phyloP scores from a whole-genome alignment of 2,113 vertebrate species.

The Sisor rabdophorus region DNA sequence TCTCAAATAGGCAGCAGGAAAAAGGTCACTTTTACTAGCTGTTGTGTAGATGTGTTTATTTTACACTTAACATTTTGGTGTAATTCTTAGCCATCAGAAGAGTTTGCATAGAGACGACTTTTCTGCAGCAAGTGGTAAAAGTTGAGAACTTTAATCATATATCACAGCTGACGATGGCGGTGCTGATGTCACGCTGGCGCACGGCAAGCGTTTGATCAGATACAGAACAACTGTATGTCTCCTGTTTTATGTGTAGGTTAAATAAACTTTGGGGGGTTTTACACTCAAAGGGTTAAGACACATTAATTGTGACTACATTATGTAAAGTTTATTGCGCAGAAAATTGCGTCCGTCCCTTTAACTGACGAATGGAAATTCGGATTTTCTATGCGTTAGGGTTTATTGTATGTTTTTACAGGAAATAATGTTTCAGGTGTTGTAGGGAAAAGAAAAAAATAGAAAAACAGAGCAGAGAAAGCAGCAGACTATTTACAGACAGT shows the following conservation, averaged over 20 bases:
- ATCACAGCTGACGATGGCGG: background rate
- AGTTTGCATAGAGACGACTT: slow-evolving; percentile 48
- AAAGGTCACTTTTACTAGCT: slow-evolving; percentile 39
- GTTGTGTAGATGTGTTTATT: slow-evolving; percentile 32
- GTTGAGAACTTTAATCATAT: slow-evolving; percentile 18
- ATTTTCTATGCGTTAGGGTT: slow-evolving; percentile 21
- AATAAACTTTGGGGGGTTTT: background rate
- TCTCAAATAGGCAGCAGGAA: background rate
- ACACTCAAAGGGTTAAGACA: slow-evolving; percentile 68
- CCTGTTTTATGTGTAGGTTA: background rate
- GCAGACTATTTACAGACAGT: slow-evolving; percentile 68
- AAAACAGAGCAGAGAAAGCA: slow-evolving; percentile 56
- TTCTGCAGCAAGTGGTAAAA: slow-evolving; percentile 29
- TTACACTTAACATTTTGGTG: slow-evolving; percentile 47
- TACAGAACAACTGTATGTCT: background rate
- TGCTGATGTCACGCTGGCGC: background rate
- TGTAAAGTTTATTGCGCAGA: slow-evolving; percentile 11
- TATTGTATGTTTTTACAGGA: slow-evolving; percentile 19
- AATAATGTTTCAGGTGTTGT: slow-evolving; percentile 41
- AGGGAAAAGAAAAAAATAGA: slow-evolving; percentile 44
- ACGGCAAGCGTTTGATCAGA: slow-evolving; percentile 7
- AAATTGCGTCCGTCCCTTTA: slow-evolving; percentile 66
- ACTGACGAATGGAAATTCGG: slow-evolving; percentile 47
- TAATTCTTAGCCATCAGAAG: slow-evolving; percentile 20
- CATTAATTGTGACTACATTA: slow-evolving; percentile 18